These are phyloP conservation scores for Aromia moschata DNA, from an alignment of 2,888 invertebrate genomes.

Conservation along the genomic window DNA sequence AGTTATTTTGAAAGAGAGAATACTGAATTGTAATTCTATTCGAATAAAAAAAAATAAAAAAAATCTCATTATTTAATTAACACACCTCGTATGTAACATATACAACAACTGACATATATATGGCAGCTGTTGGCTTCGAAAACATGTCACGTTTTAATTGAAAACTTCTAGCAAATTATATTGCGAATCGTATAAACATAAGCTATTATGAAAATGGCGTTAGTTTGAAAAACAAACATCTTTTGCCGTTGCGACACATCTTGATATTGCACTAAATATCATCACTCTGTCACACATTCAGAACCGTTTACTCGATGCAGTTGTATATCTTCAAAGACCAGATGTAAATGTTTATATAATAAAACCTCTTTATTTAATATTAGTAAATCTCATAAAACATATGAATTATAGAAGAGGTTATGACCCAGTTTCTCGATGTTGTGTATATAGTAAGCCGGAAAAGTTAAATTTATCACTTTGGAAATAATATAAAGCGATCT, in stretches of 20 bases:
- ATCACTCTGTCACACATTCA: conserved; percentile 5
- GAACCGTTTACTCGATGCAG: conserved; percentile 3
- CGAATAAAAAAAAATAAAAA: too few species aligned
- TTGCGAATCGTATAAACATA: not conserved
- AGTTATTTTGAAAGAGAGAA: too few species aligned
- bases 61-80: too few species aligned
- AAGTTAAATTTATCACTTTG: conserved; percentile 2
- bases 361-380: conserved; percentile 5
- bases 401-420: not conserved
- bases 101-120: too few species aligned
- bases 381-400: not conserved
- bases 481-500: not conserved
- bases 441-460: not conserved
- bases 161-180: not conserved
- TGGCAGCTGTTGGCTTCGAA: too few species aligned
- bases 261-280: conserved; percentile 11
- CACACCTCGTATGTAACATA: too few species aligned
- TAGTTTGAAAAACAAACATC: conserved; percentile 11
- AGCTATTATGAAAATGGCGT: conserved; percentile 13
- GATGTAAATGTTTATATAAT: conserved; percentile 16
- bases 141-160: too few species aligned
- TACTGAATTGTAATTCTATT: too few species aligned
- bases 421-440: conserved; percentile 1
- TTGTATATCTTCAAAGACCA: not conserved
- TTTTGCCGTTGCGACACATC: conserved; percentile 19